Conservation (phyloP, 2,888 invertebrate species). For the Melanophora roralis region DNA sequence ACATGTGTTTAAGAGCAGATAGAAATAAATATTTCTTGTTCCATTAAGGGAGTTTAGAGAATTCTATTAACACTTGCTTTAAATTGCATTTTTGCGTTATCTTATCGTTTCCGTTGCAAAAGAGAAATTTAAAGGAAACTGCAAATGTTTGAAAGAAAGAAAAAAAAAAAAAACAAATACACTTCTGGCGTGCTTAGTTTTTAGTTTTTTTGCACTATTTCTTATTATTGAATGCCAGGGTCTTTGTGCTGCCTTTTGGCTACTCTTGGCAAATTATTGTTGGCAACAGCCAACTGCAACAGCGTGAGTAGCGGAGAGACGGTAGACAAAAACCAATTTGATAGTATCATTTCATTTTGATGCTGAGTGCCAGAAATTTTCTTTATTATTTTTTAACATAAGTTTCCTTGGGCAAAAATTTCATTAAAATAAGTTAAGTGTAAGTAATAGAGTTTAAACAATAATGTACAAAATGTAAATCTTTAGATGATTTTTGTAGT, state of each 20-base stretch:
- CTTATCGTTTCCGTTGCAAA: conserved; percentile 54
- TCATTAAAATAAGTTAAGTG: conserved; percentile 51
- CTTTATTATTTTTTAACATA: not conserved
- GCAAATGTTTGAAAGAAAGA: conserved; percentile 1
- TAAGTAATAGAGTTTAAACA: conserved; percentile 24
- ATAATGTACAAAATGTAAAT: conserved; percentile 15
- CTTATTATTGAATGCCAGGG: conserved; percentile 7
- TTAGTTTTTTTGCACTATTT: not conserved
- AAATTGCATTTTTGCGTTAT: conserved; percentile 60
- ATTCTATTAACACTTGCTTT: conserved; percentile 61
- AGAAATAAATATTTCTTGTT: not conserved
- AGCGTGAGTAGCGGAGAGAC: not conserved
- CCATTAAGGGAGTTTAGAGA: conserved; percentile 34
- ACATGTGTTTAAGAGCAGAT: not conserved
- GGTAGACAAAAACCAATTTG: conserved; percentile 20
- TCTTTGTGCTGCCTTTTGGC: conserved; percentile 3
- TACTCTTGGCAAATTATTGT: conserved; percentile 43
- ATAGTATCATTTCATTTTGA: conserved; percentile 45
- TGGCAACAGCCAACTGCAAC: conserved; percentile 21
- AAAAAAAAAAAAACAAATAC: not conserved
- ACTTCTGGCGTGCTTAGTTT: conserved; percentile 14
- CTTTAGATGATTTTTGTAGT: not conserved
- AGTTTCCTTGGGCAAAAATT: conserved; percentile 26
- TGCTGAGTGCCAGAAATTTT: conserved; percentile 33
- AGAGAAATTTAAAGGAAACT: conserved; percentile 39